phyloP scores from a whole-genome alignment of 2,113 vertebrate genomes.

The Alexandromys fortis region DNA sequence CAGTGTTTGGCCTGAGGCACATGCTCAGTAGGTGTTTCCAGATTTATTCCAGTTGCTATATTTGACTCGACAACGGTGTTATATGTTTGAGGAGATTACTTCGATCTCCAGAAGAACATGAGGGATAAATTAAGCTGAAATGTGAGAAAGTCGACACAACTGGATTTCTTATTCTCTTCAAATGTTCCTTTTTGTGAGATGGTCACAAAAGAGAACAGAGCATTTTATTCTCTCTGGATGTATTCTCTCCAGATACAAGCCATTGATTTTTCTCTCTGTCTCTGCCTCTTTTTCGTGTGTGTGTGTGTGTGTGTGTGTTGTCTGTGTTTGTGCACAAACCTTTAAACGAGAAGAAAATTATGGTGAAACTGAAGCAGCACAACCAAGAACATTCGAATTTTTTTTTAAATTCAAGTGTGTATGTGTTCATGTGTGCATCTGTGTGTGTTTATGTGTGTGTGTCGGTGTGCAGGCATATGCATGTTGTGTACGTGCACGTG shows the following conservation, averaged over 20 bases:
- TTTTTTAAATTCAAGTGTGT: background rate
- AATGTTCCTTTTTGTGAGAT: background rate
- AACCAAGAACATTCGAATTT: background rate
- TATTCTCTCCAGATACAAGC: background rate
- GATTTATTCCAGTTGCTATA: background rate
- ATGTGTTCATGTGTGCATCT: background rate
- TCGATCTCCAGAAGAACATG: slow-evolving; percentile 1
- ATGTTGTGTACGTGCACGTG: background rate
- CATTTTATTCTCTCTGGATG: background rate
- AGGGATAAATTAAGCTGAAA: background rate
- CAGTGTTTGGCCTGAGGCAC: accelerated
- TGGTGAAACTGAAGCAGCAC: background rate
- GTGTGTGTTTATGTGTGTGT: background rate
- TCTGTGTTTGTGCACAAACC: too few relatives aligned
- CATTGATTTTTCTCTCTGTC: background rate
- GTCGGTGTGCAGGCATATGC: background rate
- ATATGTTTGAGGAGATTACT: background rate
- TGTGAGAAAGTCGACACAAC: background rate
- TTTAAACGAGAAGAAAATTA: background rate
- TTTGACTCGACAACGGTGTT: accelerated
- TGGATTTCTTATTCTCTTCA: background rate
- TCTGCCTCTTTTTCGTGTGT: background rate
- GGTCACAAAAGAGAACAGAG: background rate
- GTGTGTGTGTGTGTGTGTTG: background rate
- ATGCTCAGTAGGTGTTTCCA: background rate